These are phyloP conservation scores for Hermodice carunculata DNA, from an alignment of 2,888 invertebrate species.

Conservation along the genomic window DNA sequence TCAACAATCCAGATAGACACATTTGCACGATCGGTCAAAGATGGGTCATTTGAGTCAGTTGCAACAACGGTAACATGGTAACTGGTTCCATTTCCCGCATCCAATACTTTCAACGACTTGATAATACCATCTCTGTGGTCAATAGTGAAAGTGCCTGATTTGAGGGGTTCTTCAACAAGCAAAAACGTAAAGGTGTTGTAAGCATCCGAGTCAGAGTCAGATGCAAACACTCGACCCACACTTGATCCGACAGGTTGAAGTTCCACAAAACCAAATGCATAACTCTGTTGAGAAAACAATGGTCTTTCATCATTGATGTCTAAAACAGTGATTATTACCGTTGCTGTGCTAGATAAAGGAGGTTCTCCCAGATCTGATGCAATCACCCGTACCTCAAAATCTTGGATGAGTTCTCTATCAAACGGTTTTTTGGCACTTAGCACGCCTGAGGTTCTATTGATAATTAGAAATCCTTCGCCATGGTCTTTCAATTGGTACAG, in stretches of 20 bases:
- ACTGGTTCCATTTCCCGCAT: constrained; percentile 83
- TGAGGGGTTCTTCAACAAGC: not conserved
- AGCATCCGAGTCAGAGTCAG: constrained; percentile 9
- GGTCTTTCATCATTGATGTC: constrained; percentile 30
- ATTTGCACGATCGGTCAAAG: constrained; percentile 8
- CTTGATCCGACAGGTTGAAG: constrained; percentile 19
- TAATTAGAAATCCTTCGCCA: not conserved
- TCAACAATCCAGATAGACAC: constrained; percentile 15
- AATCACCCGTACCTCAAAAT: constrained; percentile 75
- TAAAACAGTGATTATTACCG: constrained; percentile 69
- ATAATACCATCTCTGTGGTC: constrained; percentile 91
- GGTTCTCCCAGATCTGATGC: constrained; percentile 88
- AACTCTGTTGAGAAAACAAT: constrained; percentile 13
- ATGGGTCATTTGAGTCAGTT: constrained; percentile 4
- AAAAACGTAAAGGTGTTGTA: constrained; percentile 12
- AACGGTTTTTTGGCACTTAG: constrained; percentile 6
- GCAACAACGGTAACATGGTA: constrained; percentile 84
- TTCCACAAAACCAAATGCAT: constrained; percentile 26
- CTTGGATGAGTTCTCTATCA: constrained; percentile 5
- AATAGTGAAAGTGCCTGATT: constrained; percentile 81
- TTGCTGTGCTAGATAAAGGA: constrained; percentile 90
- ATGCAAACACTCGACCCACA: constrained; percentile 16
- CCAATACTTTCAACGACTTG: constrained; percentile 82
- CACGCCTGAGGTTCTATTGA: constrained; percentile 6
- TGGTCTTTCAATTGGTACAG: constrained; percentile 8